phyloP scores from a whole-genome alignment of 2,113 vertebrate species.

The Antigone vipio region DNA sequence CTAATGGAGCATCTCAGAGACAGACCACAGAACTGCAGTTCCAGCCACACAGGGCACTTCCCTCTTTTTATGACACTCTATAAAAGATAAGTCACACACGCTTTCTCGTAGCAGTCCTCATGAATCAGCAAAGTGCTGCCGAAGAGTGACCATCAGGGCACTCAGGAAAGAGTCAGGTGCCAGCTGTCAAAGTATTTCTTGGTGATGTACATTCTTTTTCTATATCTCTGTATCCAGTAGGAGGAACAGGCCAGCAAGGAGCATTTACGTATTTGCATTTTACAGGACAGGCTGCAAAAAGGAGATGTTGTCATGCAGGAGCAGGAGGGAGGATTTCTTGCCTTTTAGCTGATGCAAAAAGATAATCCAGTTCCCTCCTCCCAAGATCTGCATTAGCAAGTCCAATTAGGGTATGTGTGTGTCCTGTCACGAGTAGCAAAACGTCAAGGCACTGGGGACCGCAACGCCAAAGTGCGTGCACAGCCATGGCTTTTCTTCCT shows the following conservation, averaged over 20 bases:
- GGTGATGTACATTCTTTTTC: constrained; percentile 39
- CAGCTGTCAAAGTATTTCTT: constrained; percentile 48
- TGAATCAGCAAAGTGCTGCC: constrained; percentile 77
- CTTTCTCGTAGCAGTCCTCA: constrained; percentile 66
- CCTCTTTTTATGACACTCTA: constrained; percentile 33
- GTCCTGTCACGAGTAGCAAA: not conserved
- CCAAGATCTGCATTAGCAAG: constrained; percentile 23
- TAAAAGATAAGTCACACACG: constrained; percentile 70
- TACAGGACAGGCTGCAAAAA: constrained; percentile 21
- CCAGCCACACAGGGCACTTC: constrained; percentile 60
- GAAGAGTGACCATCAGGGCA: constrained; percentile 41
- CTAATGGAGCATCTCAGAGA: constrained; percentile 66
- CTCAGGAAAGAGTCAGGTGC: constrained; percentile 30
- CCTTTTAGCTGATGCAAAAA: not conserved
- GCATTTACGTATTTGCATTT: constrained; percentile 14
- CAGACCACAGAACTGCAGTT: constrained; percentile 36
- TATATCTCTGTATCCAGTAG: not conserved
- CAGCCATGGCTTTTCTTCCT: not conserved
- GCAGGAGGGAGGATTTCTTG: not conserved
- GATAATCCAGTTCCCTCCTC: not conserved
- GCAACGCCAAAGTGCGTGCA: not conserved
- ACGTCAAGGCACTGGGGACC: not conserved
- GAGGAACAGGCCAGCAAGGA: constrained; percentile 1
- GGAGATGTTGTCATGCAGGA: not conserved
- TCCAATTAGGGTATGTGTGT: not conserved